These are phyloP conservation scores for Morpho deidamia DNA, from an alignment of 2,888 invertebrate species.

Conservation along the genomic window DNA sequence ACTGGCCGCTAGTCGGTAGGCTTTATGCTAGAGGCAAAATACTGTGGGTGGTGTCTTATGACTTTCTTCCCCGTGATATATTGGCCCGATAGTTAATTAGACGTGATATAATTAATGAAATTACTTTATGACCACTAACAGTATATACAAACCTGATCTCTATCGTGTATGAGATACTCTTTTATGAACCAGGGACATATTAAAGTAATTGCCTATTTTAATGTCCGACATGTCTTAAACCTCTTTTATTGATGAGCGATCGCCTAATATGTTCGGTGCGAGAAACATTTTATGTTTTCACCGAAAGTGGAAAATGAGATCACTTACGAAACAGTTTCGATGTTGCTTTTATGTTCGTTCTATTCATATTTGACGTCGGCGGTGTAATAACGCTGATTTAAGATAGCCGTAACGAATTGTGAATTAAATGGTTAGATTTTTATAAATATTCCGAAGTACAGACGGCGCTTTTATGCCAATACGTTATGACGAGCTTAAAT, in stretches of 20 bases:
- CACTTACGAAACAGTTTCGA: not conserved
- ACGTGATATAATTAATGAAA: slow-evolving; percentile 33
- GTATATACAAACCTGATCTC: slow-evolving; percentile 21
- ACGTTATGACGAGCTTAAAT: no score
- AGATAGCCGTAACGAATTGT: not conserved
- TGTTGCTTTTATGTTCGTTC: not conserved
- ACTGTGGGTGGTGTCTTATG: slow-evolving; percentile 35
- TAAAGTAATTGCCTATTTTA: slow-evolving; percentile 15
- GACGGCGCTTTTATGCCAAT: no score
- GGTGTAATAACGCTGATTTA: not conserved
- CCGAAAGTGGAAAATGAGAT: not conserved
- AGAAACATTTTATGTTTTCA: not conserved
- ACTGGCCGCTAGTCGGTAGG: slow-evolving; percentile 26
- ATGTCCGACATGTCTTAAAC: slow-evolving; percentile 9
- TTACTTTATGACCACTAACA: slow-evolving; percentile 27
- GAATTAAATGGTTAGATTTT: not conserved
- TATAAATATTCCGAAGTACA: not conserved
- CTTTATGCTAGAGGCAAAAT: slow-evolving; percentile 16
- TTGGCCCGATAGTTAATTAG: slow-evolving; percentile 32
- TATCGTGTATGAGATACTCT: slow-evolving; percentile 1
- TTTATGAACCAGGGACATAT: slow-evolving; percentile 9
- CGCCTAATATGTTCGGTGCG: not conserved
- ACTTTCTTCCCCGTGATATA: slow-evolving; percentile 30
- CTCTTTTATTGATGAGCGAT: slow-evolving; percentile 1
- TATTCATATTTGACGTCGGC: not conserved